Evolutionary conservation across 1,140 invertebrate species (phyloP), one percentile per base, ranked within the genome.

Genomic region (Patella vulgata): DNA sequence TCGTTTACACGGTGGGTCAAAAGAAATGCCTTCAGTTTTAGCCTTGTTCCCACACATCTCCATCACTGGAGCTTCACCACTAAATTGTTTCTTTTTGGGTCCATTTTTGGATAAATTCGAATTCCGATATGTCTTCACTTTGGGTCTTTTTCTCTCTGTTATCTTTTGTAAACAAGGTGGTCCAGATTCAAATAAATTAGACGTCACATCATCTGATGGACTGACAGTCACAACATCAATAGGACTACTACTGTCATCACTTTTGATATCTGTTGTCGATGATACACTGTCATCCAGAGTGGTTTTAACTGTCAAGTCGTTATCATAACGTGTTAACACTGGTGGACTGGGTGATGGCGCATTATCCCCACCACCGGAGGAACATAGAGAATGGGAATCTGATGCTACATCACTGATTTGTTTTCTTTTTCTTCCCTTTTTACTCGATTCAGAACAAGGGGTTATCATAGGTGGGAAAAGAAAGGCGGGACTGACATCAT

Each of bases 401-500:
- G 42, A 39, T 36, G 62, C 21, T 19, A 62, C 39, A 30, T 30
- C 23, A 23, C 43, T 19, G 12, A 40, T 11, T 54, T 17, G 21
- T 50, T 33, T 43, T 23, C 31, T 23, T 42, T 39, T 30, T 33
- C 44, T 33, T 33, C 36, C 36, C n/a, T 31, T 33, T 52, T 46
- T n/a, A 50, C 51, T 28, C 9, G 52, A 23, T 30, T 19, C 8
- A 33, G 33, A 5, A 36, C 27, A 30, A 21, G 25, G 25, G 19
- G 17, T 28, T 67, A 48, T 44, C 17, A 28, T 33, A 53, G 5
- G 44, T 40, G 47, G 57, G 52, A 58, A 48, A 58, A 11, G 36
- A 56, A 21, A 66, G 8, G 75, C 75, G 84, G 69, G 62, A 44
- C 51, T 42, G 55, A 63, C 12, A 89, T 89, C 87, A 43, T 86